Evolutionary conservation across 92 coral and sea anemone genomes (phyloP).

Genomic region (Palythoa grandis): DNA sequence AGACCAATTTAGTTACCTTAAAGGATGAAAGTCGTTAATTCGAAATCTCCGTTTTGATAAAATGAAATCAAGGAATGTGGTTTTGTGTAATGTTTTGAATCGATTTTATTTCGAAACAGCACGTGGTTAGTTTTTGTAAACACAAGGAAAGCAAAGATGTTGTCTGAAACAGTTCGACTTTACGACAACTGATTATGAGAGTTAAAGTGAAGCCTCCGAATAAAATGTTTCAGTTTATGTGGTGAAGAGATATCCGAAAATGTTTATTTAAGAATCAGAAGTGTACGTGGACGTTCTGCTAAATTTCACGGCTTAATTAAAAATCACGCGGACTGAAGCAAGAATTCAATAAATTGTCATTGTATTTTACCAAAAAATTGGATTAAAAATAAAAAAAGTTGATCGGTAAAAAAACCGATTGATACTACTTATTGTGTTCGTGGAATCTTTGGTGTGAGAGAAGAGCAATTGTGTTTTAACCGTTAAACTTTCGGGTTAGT

Average conservation of each 20-base stretch:
- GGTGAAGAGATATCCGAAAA: not conserved
- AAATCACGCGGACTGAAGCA: not conserved
- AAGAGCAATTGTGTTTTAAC: not conserved
- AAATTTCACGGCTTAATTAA: not conserved
- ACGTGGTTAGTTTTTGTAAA: not conserved
- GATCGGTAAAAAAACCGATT: not conserved
- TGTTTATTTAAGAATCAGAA: not conserved
- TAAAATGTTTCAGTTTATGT: not conserved
- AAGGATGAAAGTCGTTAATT: not conserved
- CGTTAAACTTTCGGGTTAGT: not conserved
- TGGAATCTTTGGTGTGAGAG: not conserved
- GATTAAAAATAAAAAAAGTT: not conserved
- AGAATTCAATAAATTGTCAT: conserved; percentile 3
- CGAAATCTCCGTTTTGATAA: not conserved
- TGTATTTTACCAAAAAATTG: no score
- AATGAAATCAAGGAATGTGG: not conserved
- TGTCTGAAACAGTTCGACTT: not conserved
- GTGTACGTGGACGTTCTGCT: not conserved
- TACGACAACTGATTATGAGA: not conserved
- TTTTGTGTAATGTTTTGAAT: not conserved
- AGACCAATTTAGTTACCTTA: not conserved
- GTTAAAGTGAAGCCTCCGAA: not conserved
- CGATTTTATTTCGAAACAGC: not conserved
- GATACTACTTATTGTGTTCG: not conserved
- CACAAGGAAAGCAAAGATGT: not conserved